Percentiles rank a stretch among this genome's conserved stretches.
phyloP scores from a whole-genome alignment of 2,888 invertebrate genomes.

The Antitype chi region DNA sequence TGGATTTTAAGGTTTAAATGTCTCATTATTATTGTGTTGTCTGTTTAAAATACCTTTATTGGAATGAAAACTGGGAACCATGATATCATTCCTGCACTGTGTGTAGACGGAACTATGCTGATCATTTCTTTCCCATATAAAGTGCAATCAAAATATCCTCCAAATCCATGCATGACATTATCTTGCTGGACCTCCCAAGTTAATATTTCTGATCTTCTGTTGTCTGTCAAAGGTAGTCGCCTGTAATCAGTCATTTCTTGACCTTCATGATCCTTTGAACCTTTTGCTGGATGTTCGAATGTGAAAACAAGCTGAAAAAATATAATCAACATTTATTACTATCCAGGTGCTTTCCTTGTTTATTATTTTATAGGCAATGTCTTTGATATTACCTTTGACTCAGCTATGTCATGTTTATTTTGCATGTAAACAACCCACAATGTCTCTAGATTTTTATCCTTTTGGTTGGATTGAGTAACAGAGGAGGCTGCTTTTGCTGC shows the following conservation, averaged over 20 bases:
- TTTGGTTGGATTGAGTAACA: constrained; percentile 69
- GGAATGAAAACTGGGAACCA: constrained; percentile 99
- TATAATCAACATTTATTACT: neutral
- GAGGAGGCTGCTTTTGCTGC: constrained; percentile 90
- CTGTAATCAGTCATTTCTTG: constrained; percentile 92
- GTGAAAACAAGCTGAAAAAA: constrained; percentile 93
- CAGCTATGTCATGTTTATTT: constrained; percentile 95
- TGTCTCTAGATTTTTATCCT: constrained; percentile 92
- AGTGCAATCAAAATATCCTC: constrained; percentile 98
- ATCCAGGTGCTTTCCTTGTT: neutral
- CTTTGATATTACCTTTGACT: constrained; percentile 88
- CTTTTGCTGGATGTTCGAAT: constrained; percentile 97
- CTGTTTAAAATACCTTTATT: constrained; percentile 91
- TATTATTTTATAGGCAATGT: neutral
- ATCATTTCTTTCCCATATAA: constrained; percentile 96
- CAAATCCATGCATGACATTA: constrained; percentile 97
- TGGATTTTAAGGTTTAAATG: neutral
- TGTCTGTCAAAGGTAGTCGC: constrained; percentile 93
- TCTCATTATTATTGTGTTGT: neutral
- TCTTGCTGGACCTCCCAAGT: constrained; percentile 94
- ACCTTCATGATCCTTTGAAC: constrained; percentile 92
- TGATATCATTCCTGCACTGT: constrained; percentile 98
- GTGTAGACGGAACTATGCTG: constrained; percentile 97
- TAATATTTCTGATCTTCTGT: constrained; percentile 93
- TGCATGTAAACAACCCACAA: constrained; percentile 98